These are phyloP conservation scores for Fulica atra DNA, from an alignment of 2,113 vertebrate species.

Conservation along the genomic window DNA sequence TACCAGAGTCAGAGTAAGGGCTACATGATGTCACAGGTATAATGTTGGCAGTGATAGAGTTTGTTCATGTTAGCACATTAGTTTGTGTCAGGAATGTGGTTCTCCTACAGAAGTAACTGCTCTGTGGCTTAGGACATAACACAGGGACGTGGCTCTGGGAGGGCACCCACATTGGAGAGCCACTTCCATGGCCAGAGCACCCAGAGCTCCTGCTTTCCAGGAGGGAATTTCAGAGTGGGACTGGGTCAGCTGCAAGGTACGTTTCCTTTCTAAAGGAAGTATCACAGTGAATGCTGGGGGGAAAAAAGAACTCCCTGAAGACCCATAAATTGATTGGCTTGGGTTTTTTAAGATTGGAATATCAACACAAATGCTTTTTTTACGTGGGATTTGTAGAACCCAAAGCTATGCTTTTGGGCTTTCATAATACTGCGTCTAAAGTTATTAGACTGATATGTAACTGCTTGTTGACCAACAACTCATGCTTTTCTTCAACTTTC, in stretches of 20 bases:
- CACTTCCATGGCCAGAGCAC: background rate
- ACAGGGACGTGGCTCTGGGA: background rate
- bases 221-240: background rate
- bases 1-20: background rate
- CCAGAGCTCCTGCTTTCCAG: background rate
- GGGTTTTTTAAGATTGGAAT: background rate
- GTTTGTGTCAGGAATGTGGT: background rate
- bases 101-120: background rate
- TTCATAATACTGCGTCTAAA: background rate
- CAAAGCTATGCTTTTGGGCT: background rate
- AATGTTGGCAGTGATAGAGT: accelerated
- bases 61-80: background rate
- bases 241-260: background rate
- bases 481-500: background rate
- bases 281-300: background rate
- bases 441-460: background rate
- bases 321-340: background rate
- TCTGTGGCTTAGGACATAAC: background rate
- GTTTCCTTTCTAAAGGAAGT: background rate
- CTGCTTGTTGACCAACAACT: background rate
- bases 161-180: background rate
- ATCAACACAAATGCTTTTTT: background rate
- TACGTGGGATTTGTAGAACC: background rate
- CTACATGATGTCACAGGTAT: accelerated
- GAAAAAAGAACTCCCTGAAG: background rate